These are phyloP conservation scores for Diploscapter pachys DNA, from an alignment of 1,140 invertebrate species.

Conservation along the genomic window DNA sequence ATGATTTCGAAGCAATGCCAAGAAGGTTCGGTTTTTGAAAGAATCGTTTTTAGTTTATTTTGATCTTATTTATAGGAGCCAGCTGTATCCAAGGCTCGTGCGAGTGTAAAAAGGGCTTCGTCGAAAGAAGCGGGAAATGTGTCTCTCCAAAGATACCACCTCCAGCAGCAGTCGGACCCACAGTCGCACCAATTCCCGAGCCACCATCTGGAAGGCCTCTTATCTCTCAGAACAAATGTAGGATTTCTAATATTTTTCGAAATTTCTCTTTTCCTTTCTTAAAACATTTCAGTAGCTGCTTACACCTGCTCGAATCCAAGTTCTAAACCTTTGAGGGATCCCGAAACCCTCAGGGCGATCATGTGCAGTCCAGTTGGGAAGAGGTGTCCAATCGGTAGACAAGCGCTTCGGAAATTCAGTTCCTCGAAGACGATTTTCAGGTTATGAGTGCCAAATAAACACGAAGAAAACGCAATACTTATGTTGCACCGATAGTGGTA, in stretches of 20 bases:
- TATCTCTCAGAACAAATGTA: constrained; percentile 3
- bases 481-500: constrained; percentile 27
- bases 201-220: too few species aligned
- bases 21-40: neutral
- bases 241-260: neutral
- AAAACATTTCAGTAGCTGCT: constrained; percentile 9
- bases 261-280: constrained; percentile 1
- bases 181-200: too few species aligned
- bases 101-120: constrained; percentile 28
- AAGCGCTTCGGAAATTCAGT: too few species aligned
- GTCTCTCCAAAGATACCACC: constrained; percentile 9
- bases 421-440: too few species aligned
- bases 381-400: constrained; percentile 16
- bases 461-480: constrained; percentile 30
- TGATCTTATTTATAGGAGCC: neutral
- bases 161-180: neutral
- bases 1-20: constrained; percentile 17
- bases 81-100: constrained; percentile 32
- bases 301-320: constrained; percentile 24
- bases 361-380: constrained; percentile 14
- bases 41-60: neutral
- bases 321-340: constrained; percentile 18
- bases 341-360: constrained; percentile 8
- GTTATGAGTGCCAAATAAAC: constrained; percentile 32
- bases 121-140: constrained; percentile 28